Evolutionary conservation across 2,113 vertebrate species (phyloP).

Genomic region (Zonotrichia leucophrys): DNA sequence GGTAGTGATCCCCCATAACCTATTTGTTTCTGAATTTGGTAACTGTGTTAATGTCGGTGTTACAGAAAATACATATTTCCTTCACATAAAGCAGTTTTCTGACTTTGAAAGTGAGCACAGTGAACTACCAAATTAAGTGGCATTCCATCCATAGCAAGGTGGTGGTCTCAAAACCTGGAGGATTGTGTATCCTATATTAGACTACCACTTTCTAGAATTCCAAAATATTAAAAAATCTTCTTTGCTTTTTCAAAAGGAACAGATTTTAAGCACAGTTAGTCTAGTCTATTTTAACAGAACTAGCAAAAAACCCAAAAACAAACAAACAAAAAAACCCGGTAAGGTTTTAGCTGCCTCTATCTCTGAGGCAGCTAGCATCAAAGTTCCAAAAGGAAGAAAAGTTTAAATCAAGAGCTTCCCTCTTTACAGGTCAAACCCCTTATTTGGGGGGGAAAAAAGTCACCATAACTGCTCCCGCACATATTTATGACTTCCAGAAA

Average conservation of each 20-base stretch:
- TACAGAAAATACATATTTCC: background rate
- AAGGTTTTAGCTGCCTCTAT: background rate
- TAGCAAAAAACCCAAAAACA: background rate
- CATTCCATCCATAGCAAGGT: background rate
- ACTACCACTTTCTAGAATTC: background rate
- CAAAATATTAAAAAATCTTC: background rate
- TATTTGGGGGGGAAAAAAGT: background rate
- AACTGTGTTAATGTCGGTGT: background rate
- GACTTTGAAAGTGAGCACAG: background rate
- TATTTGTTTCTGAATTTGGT: background rate
- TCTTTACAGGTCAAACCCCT: background rate
- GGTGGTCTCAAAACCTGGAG: background rate
- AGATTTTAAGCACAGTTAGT: background rate
- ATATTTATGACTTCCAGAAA: background rate
- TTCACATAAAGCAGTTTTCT: background rate
- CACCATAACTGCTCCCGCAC: fast-evolving
- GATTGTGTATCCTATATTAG: background rate
- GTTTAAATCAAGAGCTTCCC: background rate
- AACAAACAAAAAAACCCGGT: too few relatives aligned
- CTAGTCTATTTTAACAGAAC: background rate
- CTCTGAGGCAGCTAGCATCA: background rate
- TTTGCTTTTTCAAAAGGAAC: background rate
- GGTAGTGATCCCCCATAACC: background rate
- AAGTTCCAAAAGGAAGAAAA: background rate
- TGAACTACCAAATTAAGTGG: background rate